Evolutionary conservation across 37 sponge, comb jelly and placozoan genomes (phyloP).

Genomic region (Mnemiopsis leidyi): DNA sequence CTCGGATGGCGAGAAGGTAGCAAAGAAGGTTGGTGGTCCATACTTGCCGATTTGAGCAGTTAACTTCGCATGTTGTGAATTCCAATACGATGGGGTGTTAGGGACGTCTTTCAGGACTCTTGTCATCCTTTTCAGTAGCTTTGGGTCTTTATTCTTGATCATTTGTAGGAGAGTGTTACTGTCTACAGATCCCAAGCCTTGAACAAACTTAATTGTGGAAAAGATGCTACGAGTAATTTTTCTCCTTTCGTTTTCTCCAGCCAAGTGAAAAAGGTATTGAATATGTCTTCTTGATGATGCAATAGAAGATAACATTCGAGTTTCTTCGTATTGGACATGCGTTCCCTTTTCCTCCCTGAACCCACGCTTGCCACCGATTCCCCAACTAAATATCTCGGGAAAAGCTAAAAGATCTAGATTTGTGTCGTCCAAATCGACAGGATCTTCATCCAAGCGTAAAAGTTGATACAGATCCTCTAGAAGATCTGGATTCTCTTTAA

Average conservation of each 20-base stretch:
- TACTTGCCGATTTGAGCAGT: not conserved
- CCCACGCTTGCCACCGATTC: not conserved
- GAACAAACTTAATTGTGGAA: not conserved
- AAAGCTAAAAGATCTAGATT: not conserved
- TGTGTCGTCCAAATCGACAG: not conserved
- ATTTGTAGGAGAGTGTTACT: not conserved
- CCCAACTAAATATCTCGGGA: not conserved
- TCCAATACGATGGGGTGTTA: not conserved
- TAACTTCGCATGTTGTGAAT: not conserved
- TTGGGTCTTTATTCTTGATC: not conserved
- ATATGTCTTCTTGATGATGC: not conserved
- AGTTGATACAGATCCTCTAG: constrained; percentile 9
- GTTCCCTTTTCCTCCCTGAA: not conserved
- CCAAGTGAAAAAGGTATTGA: constrained; percentile 11
- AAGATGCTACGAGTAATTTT: not conserved
- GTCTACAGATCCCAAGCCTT: not conserved
- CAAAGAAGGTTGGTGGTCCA: constrained; percentile 7
- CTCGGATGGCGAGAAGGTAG: not conserved
- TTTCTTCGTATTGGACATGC: not conserved
- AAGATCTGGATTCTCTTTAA: not conserved
- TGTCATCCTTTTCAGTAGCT: not conserved
- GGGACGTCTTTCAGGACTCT: not conserved
- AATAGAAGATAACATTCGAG: not conserved
- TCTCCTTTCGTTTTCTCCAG: not conserved
- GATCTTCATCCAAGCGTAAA: not conserved